Base-by-base conservation (phyloP, 2,797 vertebrate species). In the Phalanger gymnotis region DNA sequence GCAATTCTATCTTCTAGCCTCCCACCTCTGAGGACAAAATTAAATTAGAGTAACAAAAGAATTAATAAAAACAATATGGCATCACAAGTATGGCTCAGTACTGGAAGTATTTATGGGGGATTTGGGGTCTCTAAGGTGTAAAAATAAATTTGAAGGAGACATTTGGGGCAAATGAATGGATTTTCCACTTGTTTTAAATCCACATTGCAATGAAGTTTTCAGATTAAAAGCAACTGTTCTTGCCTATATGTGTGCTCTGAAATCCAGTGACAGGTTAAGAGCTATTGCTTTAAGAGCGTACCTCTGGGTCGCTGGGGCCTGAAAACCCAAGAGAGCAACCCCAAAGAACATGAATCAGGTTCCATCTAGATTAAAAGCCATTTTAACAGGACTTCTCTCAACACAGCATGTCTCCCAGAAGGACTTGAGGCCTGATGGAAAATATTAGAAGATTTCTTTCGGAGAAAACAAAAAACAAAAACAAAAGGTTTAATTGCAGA, bases 31-130 rank as follows among this genome's bases (percentile, higher is more conserved):
- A 96, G 94, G 96, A 94, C 96, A 96, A 92, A 96, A 96, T 5
- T 95, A 96, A 94, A 98, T 96, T 94, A 95, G 94, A 92, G 56
- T 40, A 97, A 94, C 96, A 96, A 96, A 97, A 97, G 95, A 98
- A 98, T 97, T 94, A 95, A 97, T 95, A 96, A 96, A 97, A 93
- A 96, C 87, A 81, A 94, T 31, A 52, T 0, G 1, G 93, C 91
- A 95, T 94, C 14, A 0, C 55, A 95, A 89, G 96, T 91, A 95
- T 5, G 28, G 90, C 95, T 97, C 97, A 96, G 0, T 91, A 95
- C 94, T 92, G 2, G 2, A 96, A 96, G 93, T 94, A 92, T 90
- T 96, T 94, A 91, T 73, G 95, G 97, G 56, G 94, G 93, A 52
- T 90, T 97, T 93, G 3, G 90, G 90, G 91, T 94, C 58, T 66